Evolutionary conservation across 2,797 vertebrate species (phyloP).

Genomic region (Chiloscyllium punctatum): DNA sequence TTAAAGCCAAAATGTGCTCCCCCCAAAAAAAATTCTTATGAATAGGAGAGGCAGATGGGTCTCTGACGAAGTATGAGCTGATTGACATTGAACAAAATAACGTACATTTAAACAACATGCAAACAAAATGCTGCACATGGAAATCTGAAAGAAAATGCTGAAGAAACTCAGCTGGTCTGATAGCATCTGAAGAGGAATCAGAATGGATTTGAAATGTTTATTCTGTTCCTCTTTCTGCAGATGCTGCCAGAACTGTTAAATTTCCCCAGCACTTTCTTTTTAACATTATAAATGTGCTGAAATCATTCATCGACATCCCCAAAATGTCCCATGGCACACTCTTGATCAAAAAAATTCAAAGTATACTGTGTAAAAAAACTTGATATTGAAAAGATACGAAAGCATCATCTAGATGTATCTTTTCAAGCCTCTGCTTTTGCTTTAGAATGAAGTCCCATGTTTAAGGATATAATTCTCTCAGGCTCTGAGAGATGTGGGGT

Average conservation of each 20-base stretch:
- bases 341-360: neutral
- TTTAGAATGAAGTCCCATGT: neutral
- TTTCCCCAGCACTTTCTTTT: no score
- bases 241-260: no score
- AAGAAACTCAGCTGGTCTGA: no score
- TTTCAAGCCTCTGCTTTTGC: neutral
- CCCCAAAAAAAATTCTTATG: neutral
- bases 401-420: neutral
- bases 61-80: neutral
- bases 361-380: neutral
- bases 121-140: no score
- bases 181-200: no score
- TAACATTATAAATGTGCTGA: neutral
- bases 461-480: neutral
- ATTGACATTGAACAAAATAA: neutral
- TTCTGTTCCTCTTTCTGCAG: no score
- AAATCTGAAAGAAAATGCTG: no score
- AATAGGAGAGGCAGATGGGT: neutral
- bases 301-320: neutral
- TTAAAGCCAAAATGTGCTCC: neutral
- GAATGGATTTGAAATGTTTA: no score
- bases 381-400: neutral
- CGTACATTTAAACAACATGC: neutral
- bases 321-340: neutral
- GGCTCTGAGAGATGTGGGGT: no score